These are phyloP conservation scores for Papilio xuthus DNA, from an alignment of 1,140 invertebrate species.

Conservation along the genomic window DNA sequence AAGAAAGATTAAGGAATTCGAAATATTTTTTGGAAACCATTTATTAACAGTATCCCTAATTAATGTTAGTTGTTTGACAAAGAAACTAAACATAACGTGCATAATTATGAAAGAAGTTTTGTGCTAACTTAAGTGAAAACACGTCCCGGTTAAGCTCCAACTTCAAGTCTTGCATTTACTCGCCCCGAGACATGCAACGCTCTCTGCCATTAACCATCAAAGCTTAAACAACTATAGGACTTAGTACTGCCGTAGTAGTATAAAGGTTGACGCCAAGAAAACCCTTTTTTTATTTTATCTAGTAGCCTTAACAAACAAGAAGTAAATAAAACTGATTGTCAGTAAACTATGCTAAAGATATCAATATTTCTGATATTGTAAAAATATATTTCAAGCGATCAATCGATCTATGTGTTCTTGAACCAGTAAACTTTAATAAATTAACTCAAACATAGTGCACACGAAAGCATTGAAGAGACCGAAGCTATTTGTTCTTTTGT, in stretches of 20 bases:
- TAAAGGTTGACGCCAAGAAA: background rate
- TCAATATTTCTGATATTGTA: too few relatives aligned
- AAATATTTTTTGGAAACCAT: too few relatives aligned
- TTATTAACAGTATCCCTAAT: background rate
- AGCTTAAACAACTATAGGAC: background rate
- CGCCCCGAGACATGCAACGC: background rate
- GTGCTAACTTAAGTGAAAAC: background rate
- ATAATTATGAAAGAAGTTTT: background rate
- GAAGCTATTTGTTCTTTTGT: background rate
- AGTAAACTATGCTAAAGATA: background rate
- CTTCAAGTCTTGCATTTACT: too few relatives aligned
- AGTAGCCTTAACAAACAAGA: background rate
- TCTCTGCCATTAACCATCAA: background rate
- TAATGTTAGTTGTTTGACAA: background rate
- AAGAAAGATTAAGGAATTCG: too few relatives aligned
- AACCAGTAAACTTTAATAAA: too few relatives aligned
- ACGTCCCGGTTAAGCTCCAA: background rate
- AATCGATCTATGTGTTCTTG: too few relatives aligned
- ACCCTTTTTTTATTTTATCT: background rate
- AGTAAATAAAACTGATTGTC: constrained; percentile 1
- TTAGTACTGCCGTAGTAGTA: background rate
- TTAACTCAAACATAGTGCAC: too few relatives aligned
- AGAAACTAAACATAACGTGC: background rate
- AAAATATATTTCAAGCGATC: too few relatives aligned
- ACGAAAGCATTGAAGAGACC: background rate